These are phyloP conservation scores for Cybosia mesomella DNA, from an alignment of 2,888 invertebrate genomes.

Conservation along the genomic window DNA sequence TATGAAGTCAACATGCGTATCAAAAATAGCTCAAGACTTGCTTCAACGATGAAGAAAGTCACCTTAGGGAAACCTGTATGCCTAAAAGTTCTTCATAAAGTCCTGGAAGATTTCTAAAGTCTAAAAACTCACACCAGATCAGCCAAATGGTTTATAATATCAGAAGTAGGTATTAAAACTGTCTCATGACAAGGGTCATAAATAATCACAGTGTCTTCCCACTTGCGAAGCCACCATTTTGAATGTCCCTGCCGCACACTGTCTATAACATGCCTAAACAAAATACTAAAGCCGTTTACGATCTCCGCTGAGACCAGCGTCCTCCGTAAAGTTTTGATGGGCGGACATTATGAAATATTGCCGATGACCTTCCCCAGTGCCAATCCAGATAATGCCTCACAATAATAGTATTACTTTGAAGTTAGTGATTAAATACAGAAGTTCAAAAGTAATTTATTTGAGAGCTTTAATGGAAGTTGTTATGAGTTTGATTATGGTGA, in stretches of 20 bases:
- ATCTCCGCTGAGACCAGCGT: conserved; percentile 60
- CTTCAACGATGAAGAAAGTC: too few relatives aligned
- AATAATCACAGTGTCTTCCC: neutral
- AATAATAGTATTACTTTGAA: conserved; percentile 51
- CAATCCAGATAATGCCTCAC: conserved; percentile 56
- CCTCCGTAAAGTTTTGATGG: conserved; percentile 74
- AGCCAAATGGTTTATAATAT: too few relatives aligned
- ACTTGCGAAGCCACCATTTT: conserved; percentile 10
- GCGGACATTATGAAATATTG: conserved; percentile 61
- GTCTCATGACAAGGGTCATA: neutral
- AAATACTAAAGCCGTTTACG: conserved; percentile 70
- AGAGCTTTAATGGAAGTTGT: conserved; percentile 37
- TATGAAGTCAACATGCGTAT: too few relatives aligned
- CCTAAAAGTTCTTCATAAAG: too few relatives aligned
- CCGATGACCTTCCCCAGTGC: conserved; percentile 44
- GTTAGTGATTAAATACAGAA: conserved; percentile 49
- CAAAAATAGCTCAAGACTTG: too few relatives aligned
- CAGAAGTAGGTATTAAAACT: neutral
- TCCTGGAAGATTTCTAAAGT: too few relatives aligned
- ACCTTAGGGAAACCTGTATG: too few relatives aligned
- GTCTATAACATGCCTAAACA: conserved; percentile 56
- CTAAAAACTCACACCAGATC: too few relatives aligned
- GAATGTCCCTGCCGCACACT: conserved; percentile 17
- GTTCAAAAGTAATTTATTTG: conserved; percentile 49
- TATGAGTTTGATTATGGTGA: conserved; percentile 31